Evolutionary conservation across 2,113 vertebrate genomes (phyloP).

Genomic region (Psittacus erithacus): DNA sequence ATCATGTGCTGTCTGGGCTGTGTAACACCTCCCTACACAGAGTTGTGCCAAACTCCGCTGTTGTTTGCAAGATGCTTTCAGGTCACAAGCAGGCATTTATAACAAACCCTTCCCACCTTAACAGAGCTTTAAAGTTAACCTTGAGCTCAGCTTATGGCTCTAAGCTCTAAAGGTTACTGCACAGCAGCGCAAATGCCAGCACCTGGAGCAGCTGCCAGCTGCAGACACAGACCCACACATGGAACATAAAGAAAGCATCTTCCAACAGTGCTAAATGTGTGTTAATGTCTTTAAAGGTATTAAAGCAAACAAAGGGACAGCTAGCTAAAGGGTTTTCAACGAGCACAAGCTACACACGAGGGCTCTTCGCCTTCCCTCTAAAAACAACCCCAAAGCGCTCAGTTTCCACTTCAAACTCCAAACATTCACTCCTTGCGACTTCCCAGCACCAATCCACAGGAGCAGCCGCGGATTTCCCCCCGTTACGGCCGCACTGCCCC

Average conservation of each 20-base stretch:
- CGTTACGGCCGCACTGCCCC: neutral
- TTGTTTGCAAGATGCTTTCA: neutral
- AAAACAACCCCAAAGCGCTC: accelerated
- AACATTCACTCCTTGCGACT: accelerated
- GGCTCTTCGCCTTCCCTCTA: neutral
- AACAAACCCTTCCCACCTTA: neutral
- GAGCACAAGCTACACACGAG: accelerated
- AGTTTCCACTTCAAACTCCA: neutral
- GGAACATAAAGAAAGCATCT: accelerated
- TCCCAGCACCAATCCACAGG: neutral
- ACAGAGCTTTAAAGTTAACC: neutral
- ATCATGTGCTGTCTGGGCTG: accelerated
- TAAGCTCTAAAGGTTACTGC: neutral
- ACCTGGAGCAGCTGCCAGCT: no score
- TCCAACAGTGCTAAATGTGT: accelerated
- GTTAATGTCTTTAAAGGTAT: neutral
- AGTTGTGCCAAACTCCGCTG: accelerated
- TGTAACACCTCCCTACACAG: neutral
- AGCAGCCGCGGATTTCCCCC: neutral
- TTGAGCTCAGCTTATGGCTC: neutral
- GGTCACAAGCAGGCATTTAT: neutral
- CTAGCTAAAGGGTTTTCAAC: neutral
- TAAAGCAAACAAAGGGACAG: neutral
- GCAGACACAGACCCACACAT: no score
- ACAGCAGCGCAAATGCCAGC: accelerated